Evolutionary conservation across 2,113 vertebrate species (phyloP), one percentile per base, ranked within the genome.

Genomic region (Serinus canaria): DNA sequence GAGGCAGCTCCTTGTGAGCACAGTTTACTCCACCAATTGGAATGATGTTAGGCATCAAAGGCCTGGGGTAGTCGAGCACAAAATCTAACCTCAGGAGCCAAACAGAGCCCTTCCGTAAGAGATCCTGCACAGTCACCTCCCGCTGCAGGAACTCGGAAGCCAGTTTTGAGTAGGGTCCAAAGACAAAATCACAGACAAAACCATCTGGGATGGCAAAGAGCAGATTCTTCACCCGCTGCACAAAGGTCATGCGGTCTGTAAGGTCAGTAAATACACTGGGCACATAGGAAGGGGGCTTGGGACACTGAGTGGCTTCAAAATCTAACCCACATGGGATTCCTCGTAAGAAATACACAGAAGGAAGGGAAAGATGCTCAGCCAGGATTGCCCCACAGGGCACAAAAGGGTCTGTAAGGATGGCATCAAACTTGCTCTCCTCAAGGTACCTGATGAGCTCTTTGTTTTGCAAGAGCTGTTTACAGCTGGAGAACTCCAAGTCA

Each of bases 1-100:
- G 78, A 18, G 95, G 2, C 2, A 98, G 69, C 11, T 89, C 76
- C 80, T 79, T 93, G 28, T 59, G 23, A 41, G 58, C 76, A 39
- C 98, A 98, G 62, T 96, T 96, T 52, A 98, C 64, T 49, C 98
- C 98, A 33, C 97, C 94, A 77, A 98, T 19, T 25, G 91, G 68
- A 53, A 98, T 86, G 96, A 98, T 98, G 81, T 98, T 99, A 59
- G 99, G 99, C 99, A 99, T 98, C 62, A 98, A 7, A 1, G 99
- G 99, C 74, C 53, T 98, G 1, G 98, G 97, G 78, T 97, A 98
- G 5, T 98, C 94, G 13, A 98, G 87, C 5, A 93, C 85, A 97
- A 98, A 99, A 35, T 99, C 99, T 15, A 78, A 70, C 92, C 95
- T 98, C 25, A 98, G 14, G 11, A 99, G 98, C 99, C 99, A 99